A percentile compares a stretch with the other conserved stretches of the same genome.
These are phyloP conservation scores for Apostichopus leukothele DNA, from an alignment of 53 echinoderm and acorn worm species.

Conservation along the genomic window DNA sequence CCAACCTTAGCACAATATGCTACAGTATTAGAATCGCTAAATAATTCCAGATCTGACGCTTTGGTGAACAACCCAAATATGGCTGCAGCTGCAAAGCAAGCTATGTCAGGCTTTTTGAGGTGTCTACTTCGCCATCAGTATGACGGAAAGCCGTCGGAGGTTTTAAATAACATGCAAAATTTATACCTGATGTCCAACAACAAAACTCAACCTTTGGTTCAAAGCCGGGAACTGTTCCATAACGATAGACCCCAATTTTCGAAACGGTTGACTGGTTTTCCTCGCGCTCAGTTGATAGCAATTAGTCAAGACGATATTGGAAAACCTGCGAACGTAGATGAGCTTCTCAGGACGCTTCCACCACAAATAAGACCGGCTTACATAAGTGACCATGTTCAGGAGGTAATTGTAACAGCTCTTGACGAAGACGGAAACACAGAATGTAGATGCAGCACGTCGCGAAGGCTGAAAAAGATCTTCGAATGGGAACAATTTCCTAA, in stretches of 20 bases:
- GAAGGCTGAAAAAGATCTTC: neutral
- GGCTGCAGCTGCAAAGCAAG: conserved; percentile 20
- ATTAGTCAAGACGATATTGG: conserved; percentile 13
- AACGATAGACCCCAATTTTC: conserved; percentile 39
- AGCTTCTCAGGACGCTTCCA: conserved; percentile 32
- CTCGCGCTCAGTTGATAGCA: conserved; percentile 4
- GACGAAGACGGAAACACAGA: neutral
- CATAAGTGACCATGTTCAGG: conserved; percentile 35
- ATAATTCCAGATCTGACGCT: neutral
- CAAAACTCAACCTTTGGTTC: neutral
- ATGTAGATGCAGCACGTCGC: neutral
- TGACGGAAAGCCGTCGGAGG: neutral
- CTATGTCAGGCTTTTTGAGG: conserved; percentile 19
- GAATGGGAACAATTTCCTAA: neutral
- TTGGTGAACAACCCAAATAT: conserved; percentile 25
- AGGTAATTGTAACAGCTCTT: conserved; percentile 16
- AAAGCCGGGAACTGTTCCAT: conserved; percentile 31
- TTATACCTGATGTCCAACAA: conserved; percentile 49
- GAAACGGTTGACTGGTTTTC: conserved; percentile 33
- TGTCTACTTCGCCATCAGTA: conserved; percentile 17
- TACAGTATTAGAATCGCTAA: conserved; percentile 38
- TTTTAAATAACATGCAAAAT: neutral
- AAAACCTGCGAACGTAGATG: neutral
- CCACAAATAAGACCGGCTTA: conserved; percentile 17
- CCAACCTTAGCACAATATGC: conserved; percentile 6